These are phyloP conservation scores for Todiramphus chloris DNA, from an alignment of 2,113 vertebrate genomes.

Conservation along the genomic window DNA sequence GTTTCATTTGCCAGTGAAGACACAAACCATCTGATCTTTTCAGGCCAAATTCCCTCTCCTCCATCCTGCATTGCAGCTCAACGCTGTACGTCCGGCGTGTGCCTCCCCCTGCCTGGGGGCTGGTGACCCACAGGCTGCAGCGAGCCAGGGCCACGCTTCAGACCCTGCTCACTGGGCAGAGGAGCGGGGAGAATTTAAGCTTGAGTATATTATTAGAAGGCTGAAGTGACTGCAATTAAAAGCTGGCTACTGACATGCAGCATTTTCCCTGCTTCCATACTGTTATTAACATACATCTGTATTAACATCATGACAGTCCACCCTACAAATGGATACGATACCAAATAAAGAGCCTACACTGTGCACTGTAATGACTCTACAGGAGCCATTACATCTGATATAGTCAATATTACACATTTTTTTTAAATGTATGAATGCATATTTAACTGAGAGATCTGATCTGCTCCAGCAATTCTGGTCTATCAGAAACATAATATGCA, in stretches of 20 bases:
- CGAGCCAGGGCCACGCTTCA: fast-evolving
- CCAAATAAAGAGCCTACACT: conserved; percentile 68
- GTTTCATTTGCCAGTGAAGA: conserved; percentile 39
- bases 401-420: conserved; percentile 71
- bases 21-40: conserved; percentile 39
- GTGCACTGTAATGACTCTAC: conserved; percentile 59
- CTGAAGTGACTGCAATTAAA: conserved; percentile 48
- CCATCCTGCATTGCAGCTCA: neutral
- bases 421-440: conserved; percentile 68
- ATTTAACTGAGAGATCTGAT: conserved; percentile 76
- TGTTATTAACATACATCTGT: conserved; percentile 51
- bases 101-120: neutral
- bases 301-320: conserved; percentile 66
- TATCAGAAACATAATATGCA: conserved; percentile 64
- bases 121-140: neutral
- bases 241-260: neutral
- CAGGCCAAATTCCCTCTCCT: neutral
- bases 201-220: neutral
- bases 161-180: neutral
- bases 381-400: conserved; percentile 68
- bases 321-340: conserved; percentile 71
- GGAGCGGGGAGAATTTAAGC: neutral
- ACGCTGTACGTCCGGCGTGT: fast-evolving
- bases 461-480: conserved; percentile 66
- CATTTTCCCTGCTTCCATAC: conserved; percentile 27